Conservation (phyloP, 2,113 vertebrate genomes). For the Pluvialis apricaria region DNA sequence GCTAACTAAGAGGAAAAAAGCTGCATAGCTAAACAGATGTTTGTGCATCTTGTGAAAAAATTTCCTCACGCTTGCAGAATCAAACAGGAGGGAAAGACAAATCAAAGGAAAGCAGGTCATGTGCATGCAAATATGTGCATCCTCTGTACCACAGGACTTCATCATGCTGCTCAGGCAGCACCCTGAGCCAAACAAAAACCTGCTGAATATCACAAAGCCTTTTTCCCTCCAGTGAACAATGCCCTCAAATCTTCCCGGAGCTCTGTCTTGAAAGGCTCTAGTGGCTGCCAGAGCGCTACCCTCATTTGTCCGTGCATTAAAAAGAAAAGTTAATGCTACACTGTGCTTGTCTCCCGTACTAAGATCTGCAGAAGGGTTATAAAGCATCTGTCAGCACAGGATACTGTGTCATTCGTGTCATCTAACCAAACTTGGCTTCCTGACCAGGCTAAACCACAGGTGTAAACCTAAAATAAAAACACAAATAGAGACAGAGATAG, state of each 20-base stretch:
- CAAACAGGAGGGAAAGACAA: not conserved
- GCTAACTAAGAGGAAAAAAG: conserved; percentile 56
- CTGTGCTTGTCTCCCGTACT: not conserved
- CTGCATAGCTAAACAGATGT: conserved; percentile 52
- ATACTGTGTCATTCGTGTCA: not conserved
- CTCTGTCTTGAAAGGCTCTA: not conserved
- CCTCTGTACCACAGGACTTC: not conserved
- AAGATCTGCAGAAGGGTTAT: not conserved
- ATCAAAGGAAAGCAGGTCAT: conserved; percentile 31
- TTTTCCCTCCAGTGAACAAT: not conserved
- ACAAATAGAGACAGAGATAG: not conserved
- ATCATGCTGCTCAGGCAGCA: not conserved
- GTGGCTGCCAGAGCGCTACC: not conserved
- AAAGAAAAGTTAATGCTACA: not conserved
- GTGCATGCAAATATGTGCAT: not conserved
- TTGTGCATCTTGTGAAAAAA: conserved; percentile 38
- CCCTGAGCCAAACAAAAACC: not conserved
- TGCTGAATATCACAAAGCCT: not conserved
- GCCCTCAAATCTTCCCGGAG: not conserved
- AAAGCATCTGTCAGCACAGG: not conserved
- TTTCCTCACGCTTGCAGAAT: conserved; percentile 2
- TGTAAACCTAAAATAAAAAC: not conserved
- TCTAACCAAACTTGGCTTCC: not conserved
- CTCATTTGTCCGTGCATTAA: not conserved
- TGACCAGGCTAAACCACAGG: not conserved